These are phyloP conservation scores for Neomonachus schauinslandi DNA, from an alignment of 2,113 vertebrate species.

Conservation along the genomic window DNA sequence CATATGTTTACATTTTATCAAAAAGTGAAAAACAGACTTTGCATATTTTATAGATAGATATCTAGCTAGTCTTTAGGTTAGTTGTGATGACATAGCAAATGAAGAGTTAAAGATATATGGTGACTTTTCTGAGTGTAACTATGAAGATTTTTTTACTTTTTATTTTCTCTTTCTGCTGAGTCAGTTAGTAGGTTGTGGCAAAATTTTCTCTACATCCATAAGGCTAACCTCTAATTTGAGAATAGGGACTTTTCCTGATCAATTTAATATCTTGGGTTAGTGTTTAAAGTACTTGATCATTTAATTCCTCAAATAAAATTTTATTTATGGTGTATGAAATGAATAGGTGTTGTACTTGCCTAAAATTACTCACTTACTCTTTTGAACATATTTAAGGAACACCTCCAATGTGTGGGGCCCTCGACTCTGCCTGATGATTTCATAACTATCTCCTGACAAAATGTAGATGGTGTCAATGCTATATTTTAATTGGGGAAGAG, in stretches of 20 bases:
- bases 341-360: neutral
- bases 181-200: neutral
- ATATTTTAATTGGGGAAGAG: neutral
- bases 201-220: neutral
- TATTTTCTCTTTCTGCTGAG: neutral
- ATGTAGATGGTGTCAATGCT: neutral
- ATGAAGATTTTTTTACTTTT: neutral
- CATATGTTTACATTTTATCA: neutral
- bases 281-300: slow-evolving; percentile 7
- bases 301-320: slow-evolving; percentile 9
- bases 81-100: neutral
- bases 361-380: neutral
- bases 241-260: neutral
- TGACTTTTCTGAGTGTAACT: neutral
- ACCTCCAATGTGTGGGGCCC: accelerated
- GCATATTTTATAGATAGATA: neutral
- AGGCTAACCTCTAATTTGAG: neutral
- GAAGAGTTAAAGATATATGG: neutral
- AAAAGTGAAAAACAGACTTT: neutral
- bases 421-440: neutral
- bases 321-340: neutral
- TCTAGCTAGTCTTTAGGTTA: neutral
- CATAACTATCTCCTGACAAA: neutral
- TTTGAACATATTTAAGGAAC: neutral
- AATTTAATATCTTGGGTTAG: neutral